A percentile compares a stretch with the other conserved stretches of the same genome.
phyloP scores from a whole-genome alignment of 2,113 vertebrate species.

The Ondatra zibethicus region DNA sequence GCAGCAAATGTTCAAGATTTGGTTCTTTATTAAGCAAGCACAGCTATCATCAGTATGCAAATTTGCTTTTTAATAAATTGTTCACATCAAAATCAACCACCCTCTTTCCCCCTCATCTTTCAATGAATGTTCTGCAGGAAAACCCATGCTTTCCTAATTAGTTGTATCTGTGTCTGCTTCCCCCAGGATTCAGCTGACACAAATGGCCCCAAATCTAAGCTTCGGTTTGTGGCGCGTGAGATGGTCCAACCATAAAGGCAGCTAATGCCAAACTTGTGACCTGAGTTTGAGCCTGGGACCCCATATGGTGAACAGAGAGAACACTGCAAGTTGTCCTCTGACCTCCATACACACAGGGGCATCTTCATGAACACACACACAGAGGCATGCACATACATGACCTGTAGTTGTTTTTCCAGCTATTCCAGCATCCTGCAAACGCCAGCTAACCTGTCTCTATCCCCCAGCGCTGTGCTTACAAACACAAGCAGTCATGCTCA shows the following conservation, averaged over 20 bases:
- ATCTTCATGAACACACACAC: neutral
- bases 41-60: neutral
- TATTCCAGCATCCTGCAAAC: neutral
- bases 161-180: neutral
- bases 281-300: neutral
- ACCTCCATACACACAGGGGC: neutral
- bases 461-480: neutral
- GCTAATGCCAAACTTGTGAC: neutral
- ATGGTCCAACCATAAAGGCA: neutral
- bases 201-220: neutral
- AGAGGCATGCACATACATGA: neutral
- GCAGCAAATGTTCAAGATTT: neutral
- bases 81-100: too few species aligned
- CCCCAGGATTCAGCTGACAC: neutral
- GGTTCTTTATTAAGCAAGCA: neutral
- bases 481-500: neutral
- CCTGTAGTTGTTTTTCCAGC: too few species aligned
- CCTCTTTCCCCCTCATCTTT: neutral
- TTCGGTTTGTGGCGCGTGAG: neutral
- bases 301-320: neutral
- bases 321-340: neutral
- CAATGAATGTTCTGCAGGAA: neutral
- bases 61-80: neutral
- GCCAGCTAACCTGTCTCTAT: neutral
- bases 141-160: neutral